phyloP scores from a whole-genome alignment of 2,113 vertebrate species.

The Stigmatopora argus region DNA sequence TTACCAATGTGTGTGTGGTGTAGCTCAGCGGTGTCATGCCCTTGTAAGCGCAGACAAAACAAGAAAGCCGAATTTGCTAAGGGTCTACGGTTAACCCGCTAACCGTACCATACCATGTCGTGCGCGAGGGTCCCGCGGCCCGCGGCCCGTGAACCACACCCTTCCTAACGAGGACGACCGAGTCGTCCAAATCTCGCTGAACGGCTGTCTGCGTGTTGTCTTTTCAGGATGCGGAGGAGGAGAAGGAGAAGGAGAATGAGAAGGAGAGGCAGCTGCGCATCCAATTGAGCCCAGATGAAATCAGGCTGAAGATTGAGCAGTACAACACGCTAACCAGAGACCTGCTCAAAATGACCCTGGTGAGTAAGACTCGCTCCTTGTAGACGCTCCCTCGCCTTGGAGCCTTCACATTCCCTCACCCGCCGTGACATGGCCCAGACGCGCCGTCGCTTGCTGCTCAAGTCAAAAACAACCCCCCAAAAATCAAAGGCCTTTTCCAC shows the following conservation, averaged over 20 bases:
- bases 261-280: conserved; percentile 80
- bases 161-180: too few relatives aligned
- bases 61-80: not conserved
- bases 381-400: not conserved
- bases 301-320: conserved; percentile 81
- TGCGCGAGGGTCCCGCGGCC: too few relatives aligned
- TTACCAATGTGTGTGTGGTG: conserved; percentile 46
- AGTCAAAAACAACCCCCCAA: too few relatives aligned
- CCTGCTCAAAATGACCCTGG: conserved; percentile 94
- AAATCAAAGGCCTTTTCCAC: too few relatives aligned
- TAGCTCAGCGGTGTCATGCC: conserved; percentile 55
- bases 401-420: not conserved
- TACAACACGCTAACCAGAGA: conserved; percentile 87
- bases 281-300: conserved; percentile 86
- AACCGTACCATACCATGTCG: too few relatives aligned
- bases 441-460: too few relatives aligned
- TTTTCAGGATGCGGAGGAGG: conserved; percentile 85
- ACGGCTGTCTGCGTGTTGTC: too few relatives aligned
- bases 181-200: too few relatives aligned
- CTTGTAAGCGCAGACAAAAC: conserved; percentile 62
- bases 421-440: too few relatives aligned
- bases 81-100: not conserved
- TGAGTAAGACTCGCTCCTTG: conserved; percentile 56
- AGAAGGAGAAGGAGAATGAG: conserved; percentile 92
- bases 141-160: too few relatives aligned